These are phyloP conservation scores for Ceramica pisi DNA, from an alignment of 2,888 invertebrate genomes.

Conservation along the genomic window DNA sequence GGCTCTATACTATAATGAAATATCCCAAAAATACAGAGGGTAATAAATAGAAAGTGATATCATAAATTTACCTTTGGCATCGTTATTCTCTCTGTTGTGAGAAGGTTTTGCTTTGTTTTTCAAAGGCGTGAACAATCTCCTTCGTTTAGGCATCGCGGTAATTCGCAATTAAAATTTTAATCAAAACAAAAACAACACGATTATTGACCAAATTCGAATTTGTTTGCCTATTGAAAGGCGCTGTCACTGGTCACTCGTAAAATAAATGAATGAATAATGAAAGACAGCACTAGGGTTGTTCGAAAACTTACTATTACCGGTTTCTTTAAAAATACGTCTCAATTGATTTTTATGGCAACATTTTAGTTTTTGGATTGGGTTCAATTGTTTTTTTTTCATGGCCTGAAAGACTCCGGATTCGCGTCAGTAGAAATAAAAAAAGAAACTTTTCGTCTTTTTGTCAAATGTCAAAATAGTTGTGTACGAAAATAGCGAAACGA, in stretches of 20 bases:
- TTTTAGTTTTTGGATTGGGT: conserved; percentile 12
- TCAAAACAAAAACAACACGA: conserved; percentile 60
- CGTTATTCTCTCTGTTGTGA: conserved; percentile 59
- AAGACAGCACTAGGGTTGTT: conserved; percentile 29
- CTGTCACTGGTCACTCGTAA: conserved; percentile 36
- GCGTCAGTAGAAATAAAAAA: conserved; percentile 26
- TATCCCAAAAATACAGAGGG: background rate
- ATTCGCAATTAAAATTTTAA: conserved; percentile 46
- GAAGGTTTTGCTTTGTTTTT: conserved; percentile 74
- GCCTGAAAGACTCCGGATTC: conserved; percentile 46
- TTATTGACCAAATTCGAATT: conserved; percentile 57
- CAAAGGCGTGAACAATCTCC: conserved; percentile 81
- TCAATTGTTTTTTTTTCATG: conserved; percentile 30
- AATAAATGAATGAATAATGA: conserved; percentile 5
- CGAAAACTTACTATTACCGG: conserved; percentile 26
- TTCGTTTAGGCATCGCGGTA: conserved; percentile 82
- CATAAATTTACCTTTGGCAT: conserved; percentile 53
- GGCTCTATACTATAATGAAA: background rate
- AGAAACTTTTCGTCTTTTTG: conserved; percentile 44
- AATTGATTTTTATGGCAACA: conserved; percentile 23
- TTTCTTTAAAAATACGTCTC: conserved; percentile 8
- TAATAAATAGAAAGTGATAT: conserved; percentile 43
- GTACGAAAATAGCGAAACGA: conserved; percentile 74
- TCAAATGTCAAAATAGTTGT: conserved; percentile 71
- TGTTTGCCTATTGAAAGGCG: conserved; percentile 34